Percentiles rank a stretch among this genome's conserved stretches.
These are phyloP conservation scores for Ectemnius continuus DNA, from an alignment of 2,888 invertebrate species.

Conservation along the genomic window DNA sequence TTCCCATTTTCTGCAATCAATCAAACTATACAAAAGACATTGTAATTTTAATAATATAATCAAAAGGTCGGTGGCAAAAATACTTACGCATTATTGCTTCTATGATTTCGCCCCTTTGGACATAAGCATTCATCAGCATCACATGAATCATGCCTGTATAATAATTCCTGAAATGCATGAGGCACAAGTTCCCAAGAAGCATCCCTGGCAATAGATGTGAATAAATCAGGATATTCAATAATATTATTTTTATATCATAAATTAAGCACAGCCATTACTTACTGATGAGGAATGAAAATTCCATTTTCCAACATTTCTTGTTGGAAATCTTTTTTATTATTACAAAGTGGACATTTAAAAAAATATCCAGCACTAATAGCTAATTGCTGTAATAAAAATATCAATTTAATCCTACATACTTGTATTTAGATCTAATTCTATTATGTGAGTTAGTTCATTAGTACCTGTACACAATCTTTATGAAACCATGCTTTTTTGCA, in stretches of 20 bases:
- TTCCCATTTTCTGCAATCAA: conserved; percentile 78
- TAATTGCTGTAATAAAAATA: conserved; percentile 80
- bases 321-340: conserved; percentile 84
- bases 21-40: conserved; percentile 2
- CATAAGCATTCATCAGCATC: conserved; percentile 82
- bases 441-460: not conserved
- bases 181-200: conserved; percentile 91
- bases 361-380: conserved; percentile 89
- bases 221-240: not conserved
- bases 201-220: conserved; percentile 80
- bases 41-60: not conserved
- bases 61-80: not conserved
- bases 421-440: not conserved
- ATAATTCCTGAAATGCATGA: conserved; percentile 86
- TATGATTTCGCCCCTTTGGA: conserved; percentile 80
- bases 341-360: conserved; percentile 91
- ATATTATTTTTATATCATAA: not conserved
- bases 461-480: conserved; percentile 84
- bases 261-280: conserved; percentile 66
- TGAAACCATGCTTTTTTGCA: conserved; percentile 89
- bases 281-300: conserved; percentile 90
- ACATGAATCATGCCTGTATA: conserved; percentile 83
- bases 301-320: conserved; percentile 83
- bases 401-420: not conserved
- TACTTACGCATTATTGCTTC: conserved; percentile 75